These are phyloP conservation scores for Tricholauxania praeusta DNA, from an alignment of 2,888 invertebrate species.

Conservation along the genomic window DNA sequence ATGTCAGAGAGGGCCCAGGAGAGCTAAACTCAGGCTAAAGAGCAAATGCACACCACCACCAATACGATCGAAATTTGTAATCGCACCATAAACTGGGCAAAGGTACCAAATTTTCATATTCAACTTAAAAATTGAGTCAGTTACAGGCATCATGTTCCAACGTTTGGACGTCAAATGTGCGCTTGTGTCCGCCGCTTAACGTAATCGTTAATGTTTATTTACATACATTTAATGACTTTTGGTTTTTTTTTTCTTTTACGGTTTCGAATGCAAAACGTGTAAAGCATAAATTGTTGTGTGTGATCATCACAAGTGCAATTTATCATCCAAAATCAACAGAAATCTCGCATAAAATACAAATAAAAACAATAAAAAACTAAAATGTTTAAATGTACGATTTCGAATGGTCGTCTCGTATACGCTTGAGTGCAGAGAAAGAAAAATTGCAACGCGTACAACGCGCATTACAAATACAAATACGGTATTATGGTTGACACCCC, in stretches of 20 bases:
- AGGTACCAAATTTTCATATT: constrained; percentile 17
- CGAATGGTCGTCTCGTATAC: no score
- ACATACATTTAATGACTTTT: not conserved
- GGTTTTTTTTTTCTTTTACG: not conserved
- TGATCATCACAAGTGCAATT: constrained; percentile 12
- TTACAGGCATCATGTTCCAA: constrained; percentile 37
- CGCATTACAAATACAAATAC: no score
- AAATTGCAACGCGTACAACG: no score
- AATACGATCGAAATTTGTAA: not conserved
- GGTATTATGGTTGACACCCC: no score
- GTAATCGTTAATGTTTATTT: not conserved
- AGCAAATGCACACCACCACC: not conserved
- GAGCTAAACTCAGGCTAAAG: constrained; percentile 6
- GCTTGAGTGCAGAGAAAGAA: no score
- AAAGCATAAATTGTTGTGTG: not conserved
- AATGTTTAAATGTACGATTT: not conserved
- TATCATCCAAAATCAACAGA: not conserved
- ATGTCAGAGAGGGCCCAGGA: not conserved
- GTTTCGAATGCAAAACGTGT: not conserved
- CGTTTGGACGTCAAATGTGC: constrained; percentile 35
- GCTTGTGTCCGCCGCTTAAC: not conserved
- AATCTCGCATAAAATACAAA: not conserved
- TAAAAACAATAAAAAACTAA: constrained; percentile 5
- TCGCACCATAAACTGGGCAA: constrained; percentile 29
- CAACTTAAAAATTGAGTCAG: constrained; percentile 30